Conservation (phyloP, 2,797 vertebrate genomes). For the Parauchenoglanis ngamensis region DNA sequence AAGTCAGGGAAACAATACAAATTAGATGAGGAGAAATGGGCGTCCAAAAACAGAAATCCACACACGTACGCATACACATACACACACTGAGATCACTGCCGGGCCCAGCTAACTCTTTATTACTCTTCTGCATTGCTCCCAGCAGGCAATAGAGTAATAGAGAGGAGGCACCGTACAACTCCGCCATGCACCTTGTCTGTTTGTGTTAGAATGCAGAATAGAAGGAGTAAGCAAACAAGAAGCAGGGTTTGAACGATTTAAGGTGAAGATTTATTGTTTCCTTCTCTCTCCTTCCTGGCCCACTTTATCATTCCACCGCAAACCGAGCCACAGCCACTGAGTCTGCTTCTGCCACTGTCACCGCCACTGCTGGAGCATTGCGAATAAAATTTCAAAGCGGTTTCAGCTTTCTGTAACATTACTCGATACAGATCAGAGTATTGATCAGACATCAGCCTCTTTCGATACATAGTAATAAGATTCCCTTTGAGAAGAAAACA, state of each 20-base stretch:
- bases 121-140: slow-evolving; percentile 32
- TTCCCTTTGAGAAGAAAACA: slow-evolving; percentile 18
- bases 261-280: slow-evolving; percentile 63
- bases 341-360: slow-evolving; percentile 9
- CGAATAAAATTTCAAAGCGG: slow-evolving; percentile 56
- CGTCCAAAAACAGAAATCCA: slow-evolving; percentile 22
- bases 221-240: slow-evolving; percentile 35
- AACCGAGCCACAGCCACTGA: slow-evolving; percentile 43
- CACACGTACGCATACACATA: neutral
- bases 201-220: slow-evolving; percentile 44
- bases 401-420: slow-evolving; percentile 46
- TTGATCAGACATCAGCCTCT: slow-evolving; percentile 28
- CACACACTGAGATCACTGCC: slow-evolving; percentile 41
- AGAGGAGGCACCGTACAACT: slow-evolving; percentile 15
- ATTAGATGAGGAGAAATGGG: slow-evolving; percentile 56
- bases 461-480: slow-evolving; percentile 38
- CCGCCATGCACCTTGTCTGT: slow-evolving; percentile 51
- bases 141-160: slow-evolving; percentile 27
- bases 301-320: slow-evolving; percentile 53
- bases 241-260: slow-evolving; percentile 51
- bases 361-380: slow-evolving; percentile 44
- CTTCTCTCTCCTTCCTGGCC: slow-evolving; percentile 41
- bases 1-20: slow-evolving; percentile 61
- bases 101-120: slow-evolving; percentile 51
- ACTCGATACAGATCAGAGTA: slow-evolving; percentile 44